Evolutionary conservation across 1,140 invertebrate genomes (phyloP).

Genomic region (Acromyrmex echinatior): DNA sequence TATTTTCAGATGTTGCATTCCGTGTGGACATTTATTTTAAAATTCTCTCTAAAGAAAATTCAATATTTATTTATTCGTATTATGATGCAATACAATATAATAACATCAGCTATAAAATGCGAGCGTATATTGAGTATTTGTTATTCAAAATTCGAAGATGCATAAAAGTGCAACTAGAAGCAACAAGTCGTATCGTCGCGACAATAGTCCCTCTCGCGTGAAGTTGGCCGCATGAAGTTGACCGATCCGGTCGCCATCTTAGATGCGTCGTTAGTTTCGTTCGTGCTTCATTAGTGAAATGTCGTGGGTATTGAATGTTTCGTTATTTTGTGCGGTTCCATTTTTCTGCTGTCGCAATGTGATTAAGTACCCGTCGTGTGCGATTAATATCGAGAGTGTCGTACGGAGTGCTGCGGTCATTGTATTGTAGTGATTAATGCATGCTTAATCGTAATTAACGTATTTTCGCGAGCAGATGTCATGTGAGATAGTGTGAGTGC

Average conservation of each 20-base stretch:
- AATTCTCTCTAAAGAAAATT: neutral
- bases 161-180: neutral
- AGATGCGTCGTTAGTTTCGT: neutral
- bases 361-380: neutral
- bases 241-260: neutral
- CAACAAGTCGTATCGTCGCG: neutral
- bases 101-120: neutral
- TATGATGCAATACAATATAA: neutral
- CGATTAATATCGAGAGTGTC: slow-evolving; percentile 6
- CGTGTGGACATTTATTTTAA: neutral
- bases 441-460: slow-evolving; percentile 20
- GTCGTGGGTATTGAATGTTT: neutral
- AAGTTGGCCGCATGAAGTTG: neutral
- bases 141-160: neutral
- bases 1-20: neutral
- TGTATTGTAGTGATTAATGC: slow-evolving; percentile 2
- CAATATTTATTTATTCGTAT: neutral
- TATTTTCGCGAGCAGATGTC: slow-evolving; percentile 15
- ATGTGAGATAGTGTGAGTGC: neutral
- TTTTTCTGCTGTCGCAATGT: slow-evolving; percentile 9
- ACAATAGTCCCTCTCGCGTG: neutral
- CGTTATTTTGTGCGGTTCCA: neutral
- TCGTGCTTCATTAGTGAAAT: neutral
- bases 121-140: neutral
- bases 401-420: neutral